Percentiles rank a stretch among this genome's conserved stretches.
Conservation (phyloP, 2,888 invertebrate species). For the Sepiola atlantica region DNA sequence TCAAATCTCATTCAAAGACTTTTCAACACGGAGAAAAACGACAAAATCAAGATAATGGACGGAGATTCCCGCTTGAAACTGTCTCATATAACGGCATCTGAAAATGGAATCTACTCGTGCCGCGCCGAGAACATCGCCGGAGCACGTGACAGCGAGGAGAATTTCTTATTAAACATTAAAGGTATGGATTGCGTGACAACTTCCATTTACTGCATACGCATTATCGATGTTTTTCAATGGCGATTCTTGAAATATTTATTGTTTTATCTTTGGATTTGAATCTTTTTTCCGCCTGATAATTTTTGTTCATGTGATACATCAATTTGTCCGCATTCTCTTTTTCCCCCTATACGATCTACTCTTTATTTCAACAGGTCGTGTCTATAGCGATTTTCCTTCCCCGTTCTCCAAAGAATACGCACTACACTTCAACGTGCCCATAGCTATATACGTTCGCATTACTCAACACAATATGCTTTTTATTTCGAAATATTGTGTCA, state of each 20-base stretch:
- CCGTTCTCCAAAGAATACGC: too few species aligned
- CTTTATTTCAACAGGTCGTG: too few species aligned
- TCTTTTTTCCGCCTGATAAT: neutral
- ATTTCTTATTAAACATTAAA: conserved; percentile 78
- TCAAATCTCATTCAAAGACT: conserved; percentile 57
- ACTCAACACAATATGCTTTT: neutral
- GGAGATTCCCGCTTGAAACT: conserved; percentile 78
- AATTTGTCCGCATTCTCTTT: neutral
- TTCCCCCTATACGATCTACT: too few species aligned
- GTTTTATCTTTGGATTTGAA: neutral
- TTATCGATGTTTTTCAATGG: neutral
- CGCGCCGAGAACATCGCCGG: conserved; percentile 83
- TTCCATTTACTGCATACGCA: neutral
- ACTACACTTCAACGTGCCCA: too few species aligned
- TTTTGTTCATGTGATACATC: neutral
- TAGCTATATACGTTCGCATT: neutral
- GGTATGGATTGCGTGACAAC: conserved; percentile 73
- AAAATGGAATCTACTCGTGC: conserved; percentile 86
- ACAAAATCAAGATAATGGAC: conserved; percentile 63
- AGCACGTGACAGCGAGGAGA: conserved; percentile 76
- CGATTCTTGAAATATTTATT: neutral
- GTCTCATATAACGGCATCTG: conserved; percentile 76
- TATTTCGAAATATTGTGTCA: neutral
- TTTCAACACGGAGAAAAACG: conserved; percentile 63
- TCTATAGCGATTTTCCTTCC: too few species aligned